phyloP scores from a whole-genome alignment of 2,113 vertebrate genomes.

The Notothenia rossii region DNA sequence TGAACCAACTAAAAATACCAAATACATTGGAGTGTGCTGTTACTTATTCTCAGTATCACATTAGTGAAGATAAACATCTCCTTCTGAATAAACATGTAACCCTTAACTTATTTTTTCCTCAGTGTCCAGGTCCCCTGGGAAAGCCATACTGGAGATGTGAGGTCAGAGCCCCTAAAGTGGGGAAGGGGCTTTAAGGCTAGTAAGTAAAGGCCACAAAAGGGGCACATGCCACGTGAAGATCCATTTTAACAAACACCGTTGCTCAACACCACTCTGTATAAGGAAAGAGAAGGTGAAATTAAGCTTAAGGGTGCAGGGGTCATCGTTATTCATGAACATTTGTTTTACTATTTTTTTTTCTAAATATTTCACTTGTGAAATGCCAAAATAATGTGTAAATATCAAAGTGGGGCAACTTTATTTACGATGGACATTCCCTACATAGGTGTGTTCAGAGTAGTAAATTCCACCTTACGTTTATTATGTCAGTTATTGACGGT shows the following conservation, averaged over 20 bases:
- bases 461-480: too few species aligned
- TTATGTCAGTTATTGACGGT: too few species aligned
- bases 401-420: too few species aligned
- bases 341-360: too few species aligned
- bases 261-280: slow-evolving; percentile 15
- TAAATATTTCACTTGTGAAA: too few species aligned
- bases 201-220: slow-evolving; percentile 27
- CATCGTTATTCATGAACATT: too few species aligned
- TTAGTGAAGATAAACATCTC: slow-evolving; percentile 32
- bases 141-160: slow-evolving; percentile 40
- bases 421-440: too few species aligned
- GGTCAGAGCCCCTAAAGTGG: slow-evolving; percentile 42
- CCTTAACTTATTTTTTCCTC: slow-evolving; percentile 51
- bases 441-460: too few species aligned
- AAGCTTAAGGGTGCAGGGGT: slow-evolving; percentile 11
- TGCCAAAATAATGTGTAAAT: too few species aligned
- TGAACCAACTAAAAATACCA: slow-evolving; percentile 28
- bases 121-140: slow-evolving; percentile 22
- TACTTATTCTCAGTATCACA: slow-evolving; percentile 32
- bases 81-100: slow-evolving; percentile 37
- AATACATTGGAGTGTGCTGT: slow-evolving; percentile 31
- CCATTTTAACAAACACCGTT: slow-evolving; percentile 27
- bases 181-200: not conserved
- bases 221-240: slow-evolving; percentile 36
- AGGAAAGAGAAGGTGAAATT: slow-evolving; percentile 13